A percentile compares a stretch with the other conserved stretches of the same genome.
Conservation (phyloP, 2,888 invertebrate species). For the Fragum whitleyi region DNA sequence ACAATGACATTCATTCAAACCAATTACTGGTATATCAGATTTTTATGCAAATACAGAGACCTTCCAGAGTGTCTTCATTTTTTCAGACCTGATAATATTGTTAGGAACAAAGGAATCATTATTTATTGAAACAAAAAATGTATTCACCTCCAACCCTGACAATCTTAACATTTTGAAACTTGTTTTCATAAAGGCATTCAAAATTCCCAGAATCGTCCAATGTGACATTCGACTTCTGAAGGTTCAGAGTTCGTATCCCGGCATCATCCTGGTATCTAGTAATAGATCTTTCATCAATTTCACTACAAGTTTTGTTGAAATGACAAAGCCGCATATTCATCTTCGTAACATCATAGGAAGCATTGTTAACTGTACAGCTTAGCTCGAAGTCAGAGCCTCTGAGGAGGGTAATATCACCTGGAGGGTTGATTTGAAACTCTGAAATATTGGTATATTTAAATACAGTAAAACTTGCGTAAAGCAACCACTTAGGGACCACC, state of each 20-base stretch:
- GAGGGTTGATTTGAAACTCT: slow-evolving; percentile 1
- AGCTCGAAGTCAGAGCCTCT: not conserved
- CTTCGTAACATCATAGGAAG: not conserved
- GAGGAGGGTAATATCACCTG: not conserved
- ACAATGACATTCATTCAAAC: no score
- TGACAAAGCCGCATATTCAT: not conserved
- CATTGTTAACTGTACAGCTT: slow-evolving; percentile 1
- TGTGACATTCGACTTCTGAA: slow-evolving; percentile 1
- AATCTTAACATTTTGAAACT: not conserved
- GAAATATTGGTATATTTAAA: not conserved
- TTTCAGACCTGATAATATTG: no score
- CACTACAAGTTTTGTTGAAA: not conserved
- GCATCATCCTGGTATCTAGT: not conserved
- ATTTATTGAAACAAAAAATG: no score
- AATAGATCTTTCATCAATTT: not conserved
- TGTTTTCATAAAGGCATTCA: not conserved
- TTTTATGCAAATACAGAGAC: no score
- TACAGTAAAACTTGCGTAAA: not conserved
- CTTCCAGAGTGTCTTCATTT: no score
- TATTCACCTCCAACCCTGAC: not conserved
- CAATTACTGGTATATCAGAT: no score
- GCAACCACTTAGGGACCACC: no score
- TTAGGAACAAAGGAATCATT: no score
- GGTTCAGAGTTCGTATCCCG: not conserved
- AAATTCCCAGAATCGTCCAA: not conserved